Evolutionary conservation across 2,797 vertebrate species (phyloP), one percentile per base, ranked within the genome.

Genomic region (Vespertilio murinus): DNA sequence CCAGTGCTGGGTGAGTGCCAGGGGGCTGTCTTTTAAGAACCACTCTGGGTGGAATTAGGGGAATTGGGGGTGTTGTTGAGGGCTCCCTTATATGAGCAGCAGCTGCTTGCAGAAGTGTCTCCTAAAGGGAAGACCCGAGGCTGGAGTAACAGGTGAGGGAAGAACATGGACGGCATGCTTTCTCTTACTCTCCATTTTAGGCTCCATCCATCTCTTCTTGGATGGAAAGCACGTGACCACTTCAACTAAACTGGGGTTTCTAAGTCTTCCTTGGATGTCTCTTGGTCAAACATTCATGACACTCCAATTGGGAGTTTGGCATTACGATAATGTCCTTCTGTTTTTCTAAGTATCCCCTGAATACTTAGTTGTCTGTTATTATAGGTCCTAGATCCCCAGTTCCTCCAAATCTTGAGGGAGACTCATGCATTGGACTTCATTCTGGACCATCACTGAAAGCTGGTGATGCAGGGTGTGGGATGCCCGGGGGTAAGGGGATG

Each of bases 391-490:
- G 52, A 33, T 56, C 22, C 45, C 7, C 25, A 52, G 17, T 82
- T 75, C 45, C 5, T 28, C 74, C 33, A 61, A 73, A 18, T 85
- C 90, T 92, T 86, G 42, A 81, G 25, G 61, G 45, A 82, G 64
- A 47, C 4, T 78, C 10, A 0, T 61, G 16, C 8, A 8, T 42
- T 35, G 16, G 61, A 23, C n/a, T 83, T 83, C 30, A 22, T 69
- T 88, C 74, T 77, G 40, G 12, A 54, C 64, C 79, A 0, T 77
- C 33, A 49, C 77, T 52, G 49, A 71, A 52, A 71, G 16, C 10
- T 28, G 8, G 6, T n/a, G 40, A 52, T 38, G 11, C 25, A 69
- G 30, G 1, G 7, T 25, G 6, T 75, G 38, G 54, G 25, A 3
- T 3, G 12, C 12, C 13, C 9, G 73, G 28, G 17, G 25, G 6